Percentiles rank a stretch among this genome's conserved stretches.
These are phyloP conservation scores for Herminia tarsipennalis DNA, from an alignment of 2,888 invertebrate genomes.

Conservation along the genomic window DNA sequence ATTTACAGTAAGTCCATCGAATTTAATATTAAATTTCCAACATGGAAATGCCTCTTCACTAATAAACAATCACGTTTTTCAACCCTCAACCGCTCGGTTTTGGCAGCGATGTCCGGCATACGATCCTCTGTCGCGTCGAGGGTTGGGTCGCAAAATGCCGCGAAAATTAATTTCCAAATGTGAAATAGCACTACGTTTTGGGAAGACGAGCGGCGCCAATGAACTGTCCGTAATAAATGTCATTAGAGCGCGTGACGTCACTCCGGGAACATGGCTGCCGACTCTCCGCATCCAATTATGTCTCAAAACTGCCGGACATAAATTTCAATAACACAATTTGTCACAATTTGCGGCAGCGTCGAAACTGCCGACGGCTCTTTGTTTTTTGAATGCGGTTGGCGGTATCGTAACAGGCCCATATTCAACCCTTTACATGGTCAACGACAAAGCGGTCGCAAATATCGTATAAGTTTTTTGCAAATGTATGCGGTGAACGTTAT, in stretches of 20 bases:
- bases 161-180: constrained; percentile 73
- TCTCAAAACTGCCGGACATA: constrained; percentile 79
- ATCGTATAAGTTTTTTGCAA: background rate
- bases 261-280: constrained; percentile 66
- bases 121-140: constrained; percentile 16
- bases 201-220: constrained; percentile 69
- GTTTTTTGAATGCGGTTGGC: constrained; percentile 61
- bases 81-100: constrained; percentile 22
- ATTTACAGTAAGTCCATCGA: background rate
- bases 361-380: constrained; percentile 55
- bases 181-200: constrained; percentile 60
- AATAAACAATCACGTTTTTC: background rate
- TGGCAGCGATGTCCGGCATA: constrained; percentile 23
- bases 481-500: no score
- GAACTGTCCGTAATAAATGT: constrained; percentile 78
- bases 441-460: constrained; percentile 15
- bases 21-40: background rate
- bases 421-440: constrained; percentile 36
- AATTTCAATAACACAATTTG: constrained; percentile 81
- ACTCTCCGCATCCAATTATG: constrained; percentile 77
- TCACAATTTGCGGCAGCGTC: constrained; percentile 71
- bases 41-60: background rate
- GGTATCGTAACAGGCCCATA: constrained; percentile 44
- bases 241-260: constrained; percentile 78
- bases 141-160: constrained; percentile 49